Conservation (phyloP, 1,140 invertebrate genomes). For the Brachionus asplanchnoidis region DNA sequence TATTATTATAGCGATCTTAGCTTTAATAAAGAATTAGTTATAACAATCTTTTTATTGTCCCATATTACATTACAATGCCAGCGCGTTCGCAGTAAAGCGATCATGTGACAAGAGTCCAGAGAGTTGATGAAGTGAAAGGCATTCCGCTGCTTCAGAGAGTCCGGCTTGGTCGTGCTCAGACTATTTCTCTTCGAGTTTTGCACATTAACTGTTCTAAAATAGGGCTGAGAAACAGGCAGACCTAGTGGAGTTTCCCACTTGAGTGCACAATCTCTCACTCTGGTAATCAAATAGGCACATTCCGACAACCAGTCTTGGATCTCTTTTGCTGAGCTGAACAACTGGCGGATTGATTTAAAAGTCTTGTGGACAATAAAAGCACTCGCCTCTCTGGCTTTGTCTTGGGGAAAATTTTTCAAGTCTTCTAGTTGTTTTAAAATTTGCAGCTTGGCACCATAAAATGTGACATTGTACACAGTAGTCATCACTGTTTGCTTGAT, state of each 20-base stretch:
- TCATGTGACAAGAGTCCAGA: slow-evolving; percentile 96
- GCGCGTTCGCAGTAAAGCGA: slow-evolving; percentile 73
- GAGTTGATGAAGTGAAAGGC: slow-evolving; percentile 99
- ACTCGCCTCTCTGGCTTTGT: slow-evolving; percentile 70
- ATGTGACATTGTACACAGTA: slow-evolving; percentile 96
- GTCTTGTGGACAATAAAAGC: slow-evolving; percentile 79
- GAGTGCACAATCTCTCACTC: slow-evolving; percentile 68
- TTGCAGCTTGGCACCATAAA: slow-evolving; percentile 82
- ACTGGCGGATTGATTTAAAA: slow-evolving; percentile 78
- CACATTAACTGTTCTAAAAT: slow-evolving; percentile 55
- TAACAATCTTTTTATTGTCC: too few relatives aligned
- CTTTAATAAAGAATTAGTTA: too few relatives aligned
- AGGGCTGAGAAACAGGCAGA: slow-evolving; percentile 88
- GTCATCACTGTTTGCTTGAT: slow-evolving; percentile 99
- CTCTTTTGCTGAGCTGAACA: slow-evolving; percentile 87
- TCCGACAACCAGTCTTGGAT: slow-evolving; percentile 95
- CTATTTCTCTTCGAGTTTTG: background rate
- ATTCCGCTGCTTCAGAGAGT: slow-evolving; percentile 87
- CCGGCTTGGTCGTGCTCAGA: slow-evolving; percentile 63
- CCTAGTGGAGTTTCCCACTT: slow-evolving; percentile 94
- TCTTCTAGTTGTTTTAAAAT: slow-evolving; percentile 82
- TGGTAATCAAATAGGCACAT: slow-evolving; percentile 73
- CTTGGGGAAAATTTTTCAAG: slow-evolving; percentile 74
- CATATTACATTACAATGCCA: too few relatives aligned
- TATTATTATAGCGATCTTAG: too few relatives aligned